A percentile compares a stretch with the other conserved stretches of the same genome.
phyloP scores from a whole-genome alignment of 30 jellyfish, hydroid and myxozoan genomes.

The Aurelia aurita complex sp. Pacific region DNA sequence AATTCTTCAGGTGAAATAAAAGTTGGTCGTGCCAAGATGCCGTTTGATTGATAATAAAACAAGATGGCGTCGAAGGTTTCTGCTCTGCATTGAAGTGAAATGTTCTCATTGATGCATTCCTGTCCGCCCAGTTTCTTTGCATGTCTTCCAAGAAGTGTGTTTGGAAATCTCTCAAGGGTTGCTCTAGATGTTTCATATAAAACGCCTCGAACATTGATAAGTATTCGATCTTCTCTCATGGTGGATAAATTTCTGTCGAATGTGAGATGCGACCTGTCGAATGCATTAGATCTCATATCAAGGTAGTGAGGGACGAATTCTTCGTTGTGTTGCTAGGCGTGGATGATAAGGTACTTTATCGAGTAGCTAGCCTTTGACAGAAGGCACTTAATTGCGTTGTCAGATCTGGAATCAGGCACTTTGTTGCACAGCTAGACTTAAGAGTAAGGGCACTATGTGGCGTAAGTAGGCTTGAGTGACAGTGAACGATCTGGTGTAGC shows the following conservation, averaged over 20 bases:
- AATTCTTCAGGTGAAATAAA: slow-evolving; percentile 67
- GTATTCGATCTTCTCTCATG: slow-evolving; percentile 34
- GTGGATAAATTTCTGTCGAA: too few relatives aligned
- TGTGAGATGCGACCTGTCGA: too few relatives aligned
- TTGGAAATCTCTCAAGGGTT: slow-evolving; percentile 81
- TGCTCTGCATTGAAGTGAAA: slow-evolving; percentile 67
- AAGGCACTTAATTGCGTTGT: too few relatives aligned
- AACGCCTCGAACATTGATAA: slow-evolving; percentile 68
- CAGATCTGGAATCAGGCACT: too few relatives aligned
- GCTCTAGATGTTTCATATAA: slow-evolving; percentile 72
- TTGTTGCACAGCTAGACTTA: too few relatives aligned
- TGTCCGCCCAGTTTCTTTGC: slow-evolving; percentile 6
- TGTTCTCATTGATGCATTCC: background rate
- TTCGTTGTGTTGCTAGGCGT: too few relatives aligned
- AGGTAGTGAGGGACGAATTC: background rate
- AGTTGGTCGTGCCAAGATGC: slow-evolving; percentile 77
- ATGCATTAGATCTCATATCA: background rate
- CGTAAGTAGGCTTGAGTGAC: too few relatives aligned
- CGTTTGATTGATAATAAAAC: slow-evolving; percentile 83
- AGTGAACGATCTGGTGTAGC: too few relatives aligned
- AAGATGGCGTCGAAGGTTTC: slow-evolving; percentile 81
- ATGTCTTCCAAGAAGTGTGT: slow-evolving; percentile 71
- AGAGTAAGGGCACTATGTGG: too few relatives aligned
- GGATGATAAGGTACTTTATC: too few relatives aligned
- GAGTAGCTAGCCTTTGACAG: too few relatives aligned